A percentile compares a stretch with the other conserved stretches of the same genome.
phyloP scores from a whole-genome alignment of 2,888 invertebrate species.

The Stegophylla sp. region DNA sequence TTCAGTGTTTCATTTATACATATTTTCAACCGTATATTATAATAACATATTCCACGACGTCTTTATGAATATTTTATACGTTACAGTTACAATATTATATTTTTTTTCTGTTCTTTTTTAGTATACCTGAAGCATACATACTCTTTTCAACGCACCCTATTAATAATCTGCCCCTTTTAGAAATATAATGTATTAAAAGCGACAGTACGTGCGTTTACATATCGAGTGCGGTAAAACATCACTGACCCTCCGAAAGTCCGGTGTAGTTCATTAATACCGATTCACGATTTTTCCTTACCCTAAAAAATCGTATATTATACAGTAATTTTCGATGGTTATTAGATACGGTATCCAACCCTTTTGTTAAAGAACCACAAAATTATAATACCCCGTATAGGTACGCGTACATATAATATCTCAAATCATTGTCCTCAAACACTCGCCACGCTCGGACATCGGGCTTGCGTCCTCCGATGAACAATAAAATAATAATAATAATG shows the following conservation, averaged over 20 bases:
- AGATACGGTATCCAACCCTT: conserved; percentile 53
- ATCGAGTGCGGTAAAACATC: conserved; percentile 21
- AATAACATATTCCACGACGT: not conserved
- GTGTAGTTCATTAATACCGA: conserved; percentile 51
- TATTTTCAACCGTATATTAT: not conserved
- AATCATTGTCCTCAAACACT: conserved; percentile 35
- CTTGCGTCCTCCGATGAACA: conserved; percentile 27
- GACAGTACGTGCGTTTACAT: conserved; percentile 36
- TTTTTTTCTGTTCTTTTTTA: conserved; percentile 16
- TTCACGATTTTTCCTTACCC: conserved; percentile 46
- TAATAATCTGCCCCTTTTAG: conserved; percentile 18
- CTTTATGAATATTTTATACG: not conserved
- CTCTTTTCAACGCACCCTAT: conserved; percentile 20
- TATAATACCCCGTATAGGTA: not conserved
- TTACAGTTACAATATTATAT: conserved; percentile 4
- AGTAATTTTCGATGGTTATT: conserved; percentile 42
- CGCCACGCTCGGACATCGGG: conserved; percentile 41
- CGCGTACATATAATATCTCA: not conserved
- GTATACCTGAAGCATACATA: not conserved
- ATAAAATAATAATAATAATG: conserved; percentile 20
- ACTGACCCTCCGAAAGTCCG: conserved; percentile 51
- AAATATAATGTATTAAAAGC: not conserved
- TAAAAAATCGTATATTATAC: conserved; percentile 13
- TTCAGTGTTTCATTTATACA: not conserved
- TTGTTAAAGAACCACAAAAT: conserved; percentile 8